Conservation (phyloP, 2,888 invertebrate species). For the Tachina lurida region DNA sequence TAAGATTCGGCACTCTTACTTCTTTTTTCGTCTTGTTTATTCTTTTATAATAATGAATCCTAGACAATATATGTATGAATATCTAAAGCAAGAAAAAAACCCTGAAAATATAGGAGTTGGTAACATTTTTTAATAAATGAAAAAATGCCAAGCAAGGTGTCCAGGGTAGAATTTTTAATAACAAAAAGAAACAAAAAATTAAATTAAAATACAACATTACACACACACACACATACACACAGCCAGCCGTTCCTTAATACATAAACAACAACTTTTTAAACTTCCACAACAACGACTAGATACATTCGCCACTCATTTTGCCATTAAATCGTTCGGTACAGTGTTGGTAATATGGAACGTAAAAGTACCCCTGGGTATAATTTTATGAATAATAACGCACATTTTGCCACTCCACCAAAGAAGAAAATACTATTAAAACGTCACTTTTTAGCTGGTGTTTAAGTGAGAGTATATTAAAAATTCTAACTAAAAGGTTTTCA, state of each 20-base stretch:
- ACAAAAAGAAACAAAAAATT: conserved; percentile 46
- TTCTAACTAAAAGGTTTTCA: conserved; percentile 55
- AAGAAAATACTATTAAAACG: conserved; percentile 43
- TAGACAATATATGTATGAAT: conserved; percentile 30
- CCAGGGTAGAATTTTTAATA: conserved; percentile 65
- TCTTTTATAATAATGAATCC: conserved; percentile 59
- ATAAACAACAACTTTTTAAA: conserved; percentile 64
- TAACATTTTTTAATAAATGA: conserved; percentile 39
- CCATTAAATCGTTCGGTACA: conserved; percentile 32
- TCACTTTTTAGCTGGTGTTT: conserved; percentile 36
- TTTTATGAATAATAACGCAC: conserved; percentile 61
- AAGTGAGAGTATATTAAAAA: conserved; percentile 39
- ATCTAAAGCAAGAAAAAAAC: conserved; percentile 6
- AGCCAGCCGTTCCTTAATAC: conserved; percentile 15
- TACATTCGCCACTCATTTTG: conserved; percentile 24
- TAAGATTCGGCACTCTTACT: no score
- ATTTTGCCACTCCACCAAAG: conserved; percentile 27
- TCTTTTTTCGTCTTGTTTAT: conserved; percentile 24
- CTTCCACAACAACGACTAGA: conserved; percentile 19
- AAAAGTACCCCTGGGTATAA: conserved; percentile 68
- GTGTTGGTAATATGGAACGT: conserved; percentile 30
- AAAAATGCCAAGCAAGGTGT: conserved; percentile 55
- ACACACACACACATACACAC: not conserved
- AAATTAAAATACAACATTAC: conserved; percentile 66
- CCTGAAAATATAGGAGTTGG: conserved; percentile 43